phyloP scores from a whole-genome alignment of 2,888 invertebrate genomes.

The Muschampia plurimacula region DNA sequence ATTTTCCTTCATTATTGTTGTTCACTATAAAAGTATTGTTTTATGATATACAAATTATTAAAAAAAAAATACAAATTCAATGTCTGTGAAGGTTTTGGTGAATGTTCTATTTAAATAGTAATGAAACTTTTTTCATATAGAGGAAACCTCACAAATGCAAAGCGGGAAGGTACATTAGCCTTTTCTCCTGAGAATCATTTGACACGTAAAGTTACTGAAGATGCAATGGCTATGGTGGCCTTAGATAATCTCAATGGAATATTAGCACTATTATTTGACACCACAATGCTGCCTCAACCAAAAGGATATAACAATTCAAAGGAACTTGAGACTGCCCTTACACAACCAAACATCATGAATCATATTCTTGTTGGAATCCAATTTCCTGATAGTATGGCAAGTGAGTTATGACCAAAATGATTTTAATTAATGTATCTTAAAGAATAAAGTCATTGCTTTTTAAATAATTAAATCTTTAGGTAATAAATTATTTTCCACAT shows the following conservation, averaged over 20 bases:
- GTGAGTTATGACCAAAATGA: slow-evolving; percentile 58
- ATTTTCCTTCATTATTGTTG: no score
- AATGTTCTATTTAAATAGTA: background rate
- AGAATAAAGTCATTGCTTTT: background rate
- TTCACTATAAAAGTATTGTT: no score
- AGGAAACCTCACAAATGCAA: slow-evolving; percentile 63
- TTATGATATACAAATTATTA: no score
- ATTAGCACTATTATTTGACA: slow-evolving; percentile 67
- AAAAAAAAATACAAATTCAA: background rate
- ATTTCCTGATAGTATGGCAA: slow-evolving; percentile 75
- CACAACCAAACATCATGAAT: slow-evolving; percentile 75
- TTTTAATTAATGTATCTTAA: slow-evolving; percentile 3
- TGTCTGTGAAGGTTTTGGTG: background rate
- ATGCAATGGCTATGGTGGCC: slow-evolving; percentile 73
- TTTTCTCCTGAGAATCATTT: slow-evolving; percentile 77
- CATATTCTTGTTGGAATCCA: slow-evolving; percentile 76
- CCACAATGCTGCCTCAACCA: slow-evolving; percentile 71
- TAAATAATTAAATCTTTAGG: background rate
- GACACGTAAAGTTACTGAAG: slow-evolving; percentile 67
- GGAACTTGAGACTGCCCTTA: slow-evolving; percentile 70
- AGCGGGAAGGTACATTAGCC: slow-evolving; percentile 71
- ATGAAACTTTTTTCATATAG: slow-evolving; percentile 48
- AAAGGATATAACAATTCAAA: slow-evolving; percentile 70
- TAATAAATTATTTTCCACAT: no score
- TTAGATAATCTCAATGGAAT: slow-evolving; percentile 72